Evolutionary conservation across 2,797 vertebrate genomes (phyloP).

Genomic region (Capromys pilorides): DNA sequence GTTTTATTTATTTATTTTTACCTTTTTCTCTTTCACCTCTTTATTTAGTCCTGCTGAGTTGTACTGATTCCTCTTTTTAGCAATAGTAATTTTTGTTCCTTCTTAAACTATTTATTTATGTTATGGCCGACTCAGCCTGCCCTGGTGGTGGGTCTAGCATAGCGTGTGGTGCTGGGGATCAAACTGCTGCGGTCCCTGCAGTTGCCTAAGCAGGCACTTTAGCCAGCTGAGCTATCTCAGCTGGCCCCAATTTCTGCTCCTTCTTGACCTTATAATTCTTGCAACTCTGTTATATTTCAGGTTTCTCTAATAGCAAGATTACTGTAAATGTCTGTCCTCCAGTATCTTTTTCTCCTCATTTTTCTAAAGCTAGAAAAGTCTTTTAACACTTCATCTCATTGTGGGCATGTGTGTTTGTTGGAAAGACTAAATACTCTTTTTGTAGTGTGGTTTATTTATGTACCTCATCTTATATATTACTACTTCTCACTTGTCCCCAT

Average conservation of each 20-base stretch:
- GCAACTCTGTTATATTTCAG: neutral
- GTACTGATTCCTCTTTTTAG: neutral
- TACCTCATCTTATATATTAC: neutral
- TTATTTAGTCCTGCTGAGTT: neutral
- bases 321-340: neutral
- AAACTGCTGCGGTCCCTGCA: too few species aligned
- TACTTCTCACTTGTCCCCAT: neutral
- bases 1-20: neutral
- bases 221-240: too few species aligned
- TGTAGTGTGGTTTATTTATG: slow-evolving; percentile 3
- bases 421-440: neutral
- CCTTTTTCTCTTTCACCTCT: neutral
- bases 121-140: too few species aligned
- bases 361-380: neutral
- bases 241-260: neutral
- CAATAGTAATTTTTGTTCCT: neutral
- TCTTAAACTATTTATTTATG: neutral
- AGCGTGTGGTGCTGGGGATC: too few species aligned
- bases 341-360: neutral
- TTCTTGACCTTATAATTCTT: neutral
- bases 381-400: neutral
- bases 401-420: slow-evolving; percentile 14
- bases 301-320: neutral
- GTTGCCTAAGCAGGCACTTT: too few species aligned
- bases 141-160: too few species aligned